Evolutionary conservation across 2,113 vertebrate species (phyloP).

Genomic region (Carassius gibelio): DNA sequence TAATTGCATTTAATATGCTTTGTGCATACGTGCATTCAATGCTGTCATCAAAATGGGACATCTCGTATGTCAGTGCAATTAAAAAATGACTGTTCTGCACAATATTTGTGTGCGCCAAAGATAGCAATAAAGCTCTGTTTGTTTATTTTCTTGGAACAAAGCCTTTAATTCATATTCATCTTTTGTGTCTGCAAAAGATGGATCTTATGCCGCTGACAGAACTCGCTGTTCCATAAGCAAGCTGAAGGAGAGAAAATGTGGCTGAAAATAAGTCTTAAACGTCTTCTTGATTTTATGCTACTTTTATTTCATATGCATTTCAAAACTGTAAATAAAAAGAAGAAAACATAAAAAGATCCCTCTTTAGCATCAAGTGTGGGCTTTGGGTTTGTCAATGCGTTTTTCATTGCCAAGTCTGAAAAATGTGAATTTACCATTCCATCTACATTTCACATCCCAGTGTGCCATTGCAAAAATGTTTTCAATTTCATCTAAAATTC

Average conservation of each 20-base stretch:
- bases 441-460: background rate
- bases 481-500: background rate
- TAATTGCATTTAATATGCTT: no score
- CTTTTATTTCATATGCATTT: constrained; percentile 4
- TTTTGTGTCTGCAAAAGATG: background rate
- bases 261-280: constrained; percentile 2
- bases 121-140: background rate
- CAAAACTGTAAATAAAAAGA: constrained; percentile 12
- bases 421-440: background rate
- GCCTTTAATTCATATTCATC: background rate
- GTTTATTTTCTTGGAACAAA: background rate
- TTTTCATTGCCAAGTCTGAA: constrained; percentile 1
- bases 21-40: no score
- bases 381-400: background rate
- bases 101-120: background rate
- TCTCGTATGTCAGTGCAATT: background rate
- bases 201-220: constrained; percentile 16
- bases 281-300: constrained; percentile 10
- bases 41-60: no score
- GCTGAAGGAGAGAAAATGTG: background rate
- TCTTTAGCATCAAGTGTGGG: background rate
- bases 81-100: background rate
- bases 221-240: background rate
- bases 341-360: background rate
- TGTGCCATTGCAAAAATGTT: background rate